Evolutionary conservation across 2,797 vertebrate genomes (phyloP).

Genomic region (Ficedula albicollis): DNA sequence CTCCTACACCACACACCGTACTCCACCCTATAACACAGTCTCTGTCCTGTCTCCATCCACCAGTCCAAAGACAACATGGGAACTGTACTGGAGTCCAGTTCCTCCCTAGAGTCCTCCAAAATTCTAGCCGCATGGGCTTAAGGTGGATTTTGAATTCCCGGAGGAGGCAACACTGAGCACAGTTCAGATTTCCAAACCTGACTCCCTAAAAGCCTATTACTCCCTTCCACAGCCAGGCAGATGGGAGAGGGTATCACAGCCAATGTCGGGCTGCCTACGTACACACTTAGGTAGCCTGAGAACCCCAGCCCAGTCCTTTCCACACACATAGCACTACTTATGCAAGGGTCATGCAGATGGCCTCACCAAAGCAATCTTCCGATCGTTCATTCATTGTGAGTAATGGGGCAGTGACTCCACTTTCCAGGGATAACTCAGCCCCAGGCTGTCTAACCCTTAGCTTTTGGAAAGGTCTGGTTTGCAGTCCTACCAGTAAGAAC

Average conservation of each 20-base stretch:
- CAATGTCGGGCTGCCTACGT: rapidly evolving
- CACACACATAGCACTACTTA: background rate
- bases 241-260: background rate
- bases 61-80: conserved; percentile 10
- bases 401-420: background rate
- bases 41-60: conserved; percentile 3
- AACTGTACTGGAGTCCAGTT: background rate
- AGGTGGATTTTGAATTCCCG: background rate
- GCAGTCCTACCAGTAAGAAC: background rate
- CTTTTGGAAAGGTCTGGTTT: background rate
- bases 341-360: conserved; percentile 16
- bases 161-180: background rate
- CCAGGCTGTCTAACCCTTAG: background rate
- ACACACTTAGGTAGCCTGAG: background rate
- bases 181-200: background rate
- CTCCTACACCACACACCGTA: background rate
- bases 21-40: background rate
- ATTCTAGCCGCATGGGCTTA: background rate
- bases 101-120: background rate
- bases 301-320: background rate
- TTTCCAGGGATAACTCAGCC: background rate
- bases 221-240: background rate
- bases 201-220: background rate
- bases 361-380: background rate
- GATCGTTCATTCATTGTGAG: conserved; percentile 16